Evolutionary conservation across 1,140 invertebrate species (phyloP).

Genomic region (Scylla paramamosain): DNA sequence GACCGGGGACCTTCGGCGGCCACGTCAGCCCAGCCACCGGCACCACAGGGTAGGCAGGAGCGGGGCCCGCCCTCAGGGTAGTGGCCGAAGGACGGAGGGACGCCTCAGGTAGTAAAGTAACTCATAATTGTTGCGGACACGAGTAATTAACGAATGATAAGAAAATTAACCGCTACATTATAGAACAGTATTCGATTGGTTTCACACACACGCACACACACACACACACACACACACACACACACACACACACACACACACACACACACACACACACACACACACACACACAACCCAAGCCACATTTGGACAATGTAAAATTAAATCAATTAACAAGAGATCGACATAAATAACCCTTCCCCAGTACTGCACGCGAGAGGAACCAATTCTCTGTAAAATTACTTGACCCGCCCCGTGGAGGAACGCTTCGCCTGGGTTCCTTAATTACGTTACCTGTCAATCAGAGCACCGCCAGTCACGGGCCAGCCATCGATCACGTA

Average conservation of each 20-base stretch:
- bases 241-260: conserved; percentile 29
- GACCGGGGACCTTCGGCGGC: conserved; percentile 66
- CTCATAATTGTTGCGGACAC: background rate
- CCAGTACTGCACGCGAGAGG: background rate
- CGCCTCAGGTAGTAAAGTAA: background rate
- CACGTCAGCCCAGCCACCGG: conserved; percentile 83
- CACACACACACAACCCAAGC: background rate
- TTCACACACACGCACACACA: conserved; percentile 44
- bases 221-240: conserved; percentile 49
- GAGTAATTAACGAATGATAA: background rate
- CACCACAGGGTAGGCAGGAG: background rate
- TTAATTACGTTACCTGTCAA: conserved; percentile 48
- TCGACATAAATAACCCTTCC: background rate
- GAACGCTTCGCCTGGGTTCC: background rate
- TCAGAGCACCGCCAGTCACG: conserved; percentile 28
- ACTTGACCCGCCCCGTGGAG: conserved; percentile 1
- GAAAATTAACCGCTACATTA: background rate
- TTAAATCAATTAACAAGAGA: conserved; percentile 17
- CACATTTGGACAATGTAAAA: background rate
- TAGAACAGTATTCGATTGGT: background rate
- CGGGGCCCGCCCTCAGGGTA: conserved; percentile 82
- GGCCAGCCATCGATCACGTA: conserved; percentile 42
- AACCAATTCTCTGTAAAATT: background rate
- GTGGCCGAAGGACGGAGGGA: background rate
- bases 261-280: conserved; percentile 36